Base-by-base conservation (phyloP, 2,888 invertebrate genomes). In the Hypsopygia costalis region DNA sequence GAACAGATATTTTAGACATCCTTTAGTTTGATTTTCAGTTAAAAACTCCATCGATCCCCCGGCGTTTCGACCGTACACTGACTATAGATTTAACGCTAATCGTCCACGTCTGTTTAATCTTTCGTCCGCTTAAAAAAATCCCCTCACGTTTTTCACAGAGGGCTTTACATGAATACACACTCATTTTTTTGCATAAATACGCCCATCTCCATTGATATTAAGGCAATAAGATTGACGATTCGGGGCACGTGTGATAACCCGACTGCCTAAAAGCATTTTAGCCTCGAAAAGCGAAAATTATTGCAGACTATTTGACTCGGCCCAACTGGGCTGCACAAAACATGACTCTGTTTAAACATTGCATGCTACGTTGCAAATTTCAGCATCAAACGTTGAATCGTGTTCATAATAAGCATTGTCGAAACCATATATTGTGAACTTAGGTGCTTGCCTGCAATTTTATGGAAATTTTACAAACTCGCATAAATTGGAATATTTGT, bases 291-390 rank as follows among this genome's bases (percentile, higher is more conserved):
- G 22, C n/a, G 28, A 27, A 25, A 37, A 39, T 39, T 35, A 37
- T 34, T 34, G 31, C 27, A 11, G 28, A 21, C 34, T 40, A 39
- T 37, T 34, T 21, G 34, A 36, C 36, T 37, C 36, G 25, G 12
- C 9, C 25, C 20, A 42, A 34, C 43, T 34, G 34, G 31, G 11
- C 20, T n/a, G 6, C 33, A 32, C 36, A 41, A 31, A 27, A 42
- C 36, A 28, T 31, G 28, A 33, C 22, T 43, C 39, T 36, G 29
- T 43, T 37, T 43, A 41, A 40, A 40, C 41, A 43, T 46, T 42
- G 40, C 38, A 36, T 39, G 44, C 37, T 41, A 36, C 36, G 40
- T 35, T 43, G 36, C 29, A 40, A 31, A 37, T 44, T 36, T 35
- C 21, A 40, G 30, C 20, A 25, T 6, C 25, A 25, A 25, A 25